phyloP scores from a whole-genome alignment of 2,113 vertebrate genomes.

The Malurus melanocephalus region DNA sequence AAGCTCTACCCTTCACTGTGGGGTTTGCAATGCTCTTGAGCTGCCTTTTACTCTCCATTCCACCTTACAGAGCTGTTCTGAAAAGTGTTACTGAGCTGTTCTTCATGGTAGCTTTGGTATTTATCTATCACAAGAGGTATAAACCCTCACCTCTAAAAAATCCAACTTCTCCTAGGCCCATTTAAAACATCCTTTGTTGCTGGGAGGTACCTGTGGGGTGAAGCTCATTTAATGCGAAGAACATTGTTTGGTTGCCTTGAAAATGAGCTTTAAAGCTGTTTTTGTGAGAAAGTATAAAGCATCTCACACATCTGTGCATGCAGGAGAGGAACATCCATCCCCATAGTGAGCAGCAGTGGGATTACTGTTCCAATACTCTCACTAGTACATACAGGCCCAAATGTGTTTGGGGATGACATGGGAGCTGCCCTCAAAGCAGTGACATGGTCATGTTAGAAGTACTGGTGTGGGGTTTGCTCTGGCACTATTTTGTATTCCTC shows the following conservation, averaged over 20 bases:
- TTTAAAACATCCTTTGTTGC: neutral
- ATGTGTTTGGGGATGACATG: rapidly evolving
- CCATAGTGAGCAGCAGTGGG: neutral
- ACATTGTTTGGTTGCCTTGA: neutral
- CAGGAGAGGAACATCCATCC: neutral
- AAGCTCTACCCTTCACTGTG: neutral
- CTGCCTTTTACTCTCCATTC: neutral
- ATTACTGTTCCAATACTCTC: neutral
- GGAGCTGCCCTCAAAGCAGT: neutral
- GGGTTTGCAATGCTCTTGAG: neutral
- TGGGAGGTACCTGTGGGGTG: neutral
- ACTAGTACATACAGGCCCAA: rapidly evolving
- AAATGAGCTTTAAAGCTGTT: neutral
- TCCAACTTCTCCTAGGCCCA: neutral
- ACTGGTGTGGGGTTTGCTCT: neutral
- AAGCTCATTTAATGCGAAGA: neutral
- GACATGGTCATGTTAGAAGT: neutral
- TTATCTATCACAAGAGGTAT: neutral
- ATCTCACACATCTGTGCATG: neutral
- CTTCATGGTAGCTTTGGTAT: neutral
- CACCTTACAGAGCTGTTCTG: neutral
- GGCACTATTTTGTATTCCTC: neutral
- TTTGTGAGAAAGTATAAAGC: neutral
- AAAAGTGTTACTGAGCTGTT: neutral
- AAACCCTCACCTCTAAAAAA: neutral